These are phyloP conservation scores for Trachymyrmex cornetzi DNA, from an alignment of 1,140 invertebrate species.

Conservation along the genomic window DNA sequence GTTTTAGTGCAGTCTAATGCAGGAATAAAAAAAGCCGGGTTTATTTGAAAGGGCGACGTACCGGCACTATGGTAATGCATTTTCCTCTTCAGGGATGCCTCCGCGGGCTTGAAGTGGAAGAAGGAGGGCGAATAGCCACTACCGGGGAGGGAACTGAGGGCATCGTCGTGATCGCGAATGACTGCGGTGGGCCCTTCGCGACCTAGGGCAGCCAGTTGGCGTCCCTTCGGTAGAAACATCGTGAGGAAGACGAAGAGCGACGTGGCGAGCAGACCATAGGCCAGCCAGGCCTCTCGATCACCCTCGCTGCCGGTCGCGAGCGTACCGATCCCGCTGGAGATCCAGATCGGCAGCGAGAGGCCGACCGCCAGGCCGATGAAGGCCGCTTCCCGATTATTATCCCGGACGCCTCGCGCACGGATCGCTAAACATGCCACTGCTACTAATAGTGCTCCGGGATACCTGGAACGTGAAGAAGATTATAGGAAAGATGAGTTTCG, in stretches of 20 bases:
- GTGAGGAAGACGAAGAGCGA: constrained; percentile 94
- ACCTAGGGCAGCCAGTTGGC: constrained; percentile 96
- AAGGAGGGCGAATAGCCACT: constrained; percentile 96
- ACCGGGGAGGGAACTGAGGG: constrained; percentile 92
- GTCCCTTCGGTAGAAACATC: constrained; percentile 97
- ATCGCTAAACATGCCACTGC: constrained; percentile 94
- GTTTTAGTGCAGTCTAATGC: no score
- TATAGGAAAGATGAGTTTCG: neutral
- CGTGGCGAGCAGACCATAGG: constrained; percentile 94
- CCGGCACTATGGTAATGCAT: constrained; percentile 84
- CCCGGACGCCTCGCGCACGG: constrained; percentile 94
- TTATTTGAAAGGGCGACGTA: constrained; percentile 49
- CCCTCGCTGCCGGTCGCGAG: constrained; percentile 91
- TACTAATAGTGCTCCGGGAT: constrained; percentile 92
- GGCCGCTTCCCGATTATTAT: constrained; percentile 95
- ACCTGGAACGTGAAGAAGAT: constrained; percentile 87
- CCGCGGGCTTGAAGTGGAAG: constrained; percentile 95
- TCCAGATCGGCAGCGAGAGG: constrained; percentile 94
- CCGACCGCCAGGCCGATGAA: constrained; percentile 96
- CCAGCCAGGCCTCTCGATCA: constrained; percentile 94
- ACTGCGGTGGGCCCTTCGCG: constrained; percentile 87
- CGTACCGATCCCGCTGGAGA: constrained; percentile 89
- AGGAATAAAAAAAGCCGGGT: no score
- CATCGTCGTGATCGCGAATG: constrained; percentile 85
- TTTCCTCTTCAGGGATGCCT: constrained; percentile 90